phyloP scores from a whole-genome alignment of 2,888 invertebrate genomes.

The Priocnemis perturbator region DNA sequence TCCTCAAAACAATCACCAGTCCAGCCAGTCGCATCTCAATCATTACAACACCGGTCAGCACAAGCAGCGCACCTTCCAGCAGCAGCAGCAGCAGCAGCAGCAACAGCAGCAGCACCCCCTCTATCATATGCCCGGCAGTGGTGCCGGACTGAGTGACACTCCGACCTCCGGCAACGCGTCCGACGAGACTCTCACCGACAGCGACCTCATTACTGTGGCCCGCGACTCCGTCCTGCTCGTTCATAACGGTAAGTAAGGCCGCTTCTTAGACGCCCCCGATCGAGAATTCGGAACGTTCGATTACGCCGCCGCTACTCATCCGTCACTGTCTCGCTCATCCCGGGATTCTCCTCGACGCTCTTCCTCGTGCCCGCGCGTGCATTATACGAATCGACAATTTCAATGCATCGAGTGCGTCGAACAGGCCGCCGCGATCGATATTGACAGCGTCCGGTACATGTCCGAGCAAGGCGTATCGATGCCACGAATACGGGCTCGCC shows the following conservation, averaged over 20 bases:
- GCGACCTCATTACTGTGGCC: conserved; percentile 86
- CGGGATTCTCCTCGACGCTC: too few species aligned
- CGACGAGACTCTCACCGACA: conserved; percentile 89
- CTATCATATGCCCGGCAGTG: conserved; percentile 74
- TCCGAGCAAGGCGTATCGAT: too few species aligned
- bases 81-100: conserved; percentile 76
- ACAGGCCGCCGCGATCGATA: too few species aligned
- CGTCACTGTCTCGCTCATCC: too few species aligned
- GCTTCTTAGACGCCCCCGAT: not conserved
- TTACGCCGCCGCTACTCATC: too few species aligned
- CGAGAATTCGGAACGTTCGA: not conserved
- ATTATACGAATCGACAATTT: too few species aligned
- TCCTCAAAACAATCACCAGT: conserved; percentile 72
- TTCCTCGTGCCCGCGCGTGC: too few species aligned
- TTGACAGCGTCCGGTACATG: too few species aligned
- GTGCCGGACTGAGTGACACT: conserved; percentile 84
- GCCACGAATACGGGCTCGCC: too few species aligned
- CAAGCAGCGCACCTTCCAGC: conserved; percentile 74
- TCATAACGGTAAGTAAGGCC: conserved; percentile 85
- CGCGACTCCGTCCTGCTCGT: conserved; percentile 88
- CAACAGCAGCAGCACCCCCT: conserved; percentile 74
- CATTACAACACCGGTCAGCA: conserved; percentile 70
- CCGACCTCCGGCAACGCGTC: conserved; percentile 91
- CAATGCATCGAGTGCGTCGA: too few species aligned
- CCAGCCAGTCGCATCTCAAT: conserved; percentile 72